Base-by-base conservation (phyloP, 2,113 vertebrate species). In the Silurus asotus region DNA sequence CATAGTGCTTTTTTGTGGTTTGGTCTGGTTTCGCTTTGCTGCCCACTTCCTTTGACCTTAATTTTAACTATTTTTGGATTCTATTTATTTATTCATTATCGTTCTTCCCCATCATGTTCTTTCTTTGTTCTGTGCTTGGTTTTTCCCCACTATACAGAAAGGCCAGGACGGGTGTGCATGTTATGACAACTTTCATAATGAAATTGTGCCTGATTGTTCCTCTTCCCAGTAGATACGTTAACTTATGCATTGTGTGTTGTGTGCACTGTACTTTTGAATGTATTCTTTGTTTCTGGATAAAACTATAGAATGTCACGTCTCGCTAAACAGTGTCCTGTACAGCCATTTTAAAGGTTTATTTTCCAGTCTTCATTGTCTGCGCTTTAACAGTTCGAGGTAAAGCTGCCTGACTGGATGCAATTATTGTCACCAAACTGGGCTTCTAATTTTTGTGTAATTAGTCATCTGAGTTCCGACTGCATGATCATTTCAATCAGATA, bases 21-120 rank as follows among this genome's bases (percentile, higher is more conserved):
- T 56, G 13, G 28, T 77, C n/a, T 20, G 9, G 8, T n/a, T 55
- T 79, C 20, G 17, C n/a, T 58, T 77, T 14, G 20, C 13, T 45
- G 25, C 61, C 49, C 49, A 37, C 49, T 20, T 78, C 37, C 49
- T 56, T 17, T 80, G 77, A 48, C 28, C 77, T 80, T 61, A 45
- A 80, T 61, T 61, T 37, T 8, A 80, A 61, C 61, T 80, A 61
- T 80, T 80, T 80, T 80, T 61, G 61, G 77, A 48, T 80, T 79
- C 49, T 13, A 61, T 79, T 59, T 9, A 55, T 79, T 59, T 45
- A 4, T 15, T 5, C n/a, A 45, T 80, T 61, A 80, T 80, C 77
- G 48, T 19, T 48, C 4, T 80, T 80, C 77, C 56, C 17, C 15
- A 80, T 61, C 56, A 80, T 80, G 77, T 80, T 45, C 77, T 48